Evolutionary conservation across 1,140 invertebrate genomes (phyloP).

Genomic region (Drosophila mayri): DNA sequence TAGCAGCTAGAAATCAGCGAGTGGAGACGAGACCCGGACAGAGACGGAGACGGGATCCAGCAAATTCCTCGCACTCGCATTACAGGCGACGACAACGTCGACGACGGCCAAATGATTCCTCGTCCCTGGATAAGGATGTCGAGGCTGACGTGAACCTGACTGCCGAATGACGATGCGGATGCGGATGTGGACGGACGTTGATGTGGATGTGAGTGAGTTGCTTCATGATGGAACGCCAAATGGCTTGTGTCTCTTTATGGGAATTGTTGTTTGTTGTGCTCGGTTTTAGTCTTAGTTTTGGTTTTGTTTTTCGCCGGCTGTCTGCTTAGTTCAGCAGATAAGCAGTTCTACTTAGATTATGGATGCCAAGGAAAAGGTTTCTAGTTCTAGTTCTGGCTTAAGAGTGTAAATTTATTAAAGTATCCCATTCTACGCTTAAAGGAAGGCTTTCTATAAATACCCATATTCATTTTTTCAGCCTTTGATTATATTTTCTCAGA

Average conservation of each 20-base stretch:
- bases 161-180: constrained; percentile 17
- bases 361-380: constrained; percentile 2
- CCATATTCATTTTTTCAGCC: too few relatives aligned
- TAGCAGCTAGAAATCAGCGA: constrained; percentile 43
- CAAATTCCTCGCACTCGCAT: constrained; percentile 66
- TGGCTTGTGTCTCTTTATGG: constrained; percentile 80
- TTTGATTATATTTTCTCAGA: too few relatives aligned
- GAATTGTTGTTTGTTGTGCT: constrained; percentile 80
- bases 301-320: constrained; percentile 54
- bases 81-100: constrained; percentile 49
- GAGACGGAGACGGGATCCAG: constrained; percentile 11
- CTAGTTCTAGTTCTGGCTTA: not conserved
- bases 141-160: constrained; percentile 2
- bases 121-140: constrained; percentile 26
- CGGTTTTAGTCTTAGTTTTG: constrained; percentile 60
- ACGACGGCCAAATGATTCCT: constrained; percentile 67
- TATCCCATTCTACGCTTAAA: not conserved
- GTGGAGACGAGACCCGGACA: constrained; percentile 16
- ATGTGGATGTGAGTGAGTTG: constrained; percentile 44
- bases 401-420: not conserved
- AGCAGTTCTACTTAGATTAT: constrained; percentile 49
- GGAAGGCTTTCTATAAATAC: too few relatives aligned
- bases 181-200: constrained; percentile 15
- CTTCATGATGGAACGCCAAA: constrained; percentile 77
- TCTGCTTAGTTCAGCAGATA: constrained; percentile 70